phyloP scores from a whole-genome alignment of 2,888 invertebrate species.

The Rambutsinella grinnellia region DNA sequence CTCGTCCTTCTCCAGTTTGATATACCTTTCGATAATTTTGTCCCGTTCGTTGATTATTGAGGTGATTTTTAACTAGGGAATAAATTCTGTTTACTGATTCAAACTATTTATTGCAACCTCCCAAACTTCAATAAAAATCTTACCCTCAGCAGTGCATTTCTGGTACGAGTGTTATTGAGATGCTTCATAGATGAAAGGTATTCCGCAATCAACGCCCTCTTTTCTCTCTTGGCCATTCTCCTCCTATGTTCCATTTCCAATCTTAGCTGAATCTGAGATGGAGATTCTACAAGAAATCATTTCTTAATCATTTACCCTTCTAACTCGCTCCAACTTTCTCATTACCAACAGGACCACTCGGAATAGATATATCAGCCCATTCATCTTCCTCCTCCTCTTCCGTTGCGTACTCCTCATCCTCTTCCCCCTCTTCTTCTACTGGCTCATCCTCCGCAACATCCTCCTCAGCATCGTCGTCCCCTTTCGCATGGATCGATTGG shows the following conservation, averaged over 20 bases:
- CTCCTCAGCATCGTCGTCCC: not conserved
- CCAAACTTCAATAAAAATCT: too few relatives aligned
- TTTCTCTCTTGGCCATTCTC: not conserved
- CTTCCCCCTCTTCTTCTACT: slow-evolving; percentile 10
- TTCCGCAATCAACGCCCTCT: slow-evolving; percentile 5
- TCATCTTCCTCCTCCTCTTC: slow-evolving; percentile 14
- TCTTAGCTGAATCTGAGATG: not conserved
- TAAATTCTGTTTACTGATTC: not conserved
- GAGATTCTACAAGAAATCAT: slow-evolving; percentile 11
- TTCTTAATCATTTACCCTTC: not conserved
- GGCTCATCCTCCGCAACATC: slow-evolving; percentile 12
- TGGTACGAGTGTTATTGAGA: slow-evolving; percentile 2
- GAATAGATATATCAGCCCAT: not conserved
- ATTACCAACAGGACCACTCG: not conserved
- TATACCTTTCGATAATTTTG: slow-evolving; percentile 10
- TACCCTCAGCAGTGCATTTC: slow-evolving; percentile 12
- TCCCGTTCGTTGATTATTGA: not conserved
- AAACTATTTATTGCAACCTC: not conserved
- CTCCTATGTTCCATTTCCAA: slow-evolving; percentile 1
- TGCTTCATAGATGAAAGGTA: slow-evolving; percentile 6
- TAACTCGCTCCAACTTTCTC: not conserved
- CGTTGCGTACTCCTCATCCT: slow-evolving; percentile 10
- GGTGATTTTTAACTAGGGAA: slow-evolving; percentile 16
- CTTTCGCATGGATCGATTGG: too few relatives aligned
- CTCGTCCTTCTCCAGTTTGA: slow-evolving; percentile 11